A percentile compares a stretch with the other conserved stretches of the same genome.
Conservation (phyloP, 92 coral and sea anemone genomes). For the Umimayanthus chanpuru region DNA sequence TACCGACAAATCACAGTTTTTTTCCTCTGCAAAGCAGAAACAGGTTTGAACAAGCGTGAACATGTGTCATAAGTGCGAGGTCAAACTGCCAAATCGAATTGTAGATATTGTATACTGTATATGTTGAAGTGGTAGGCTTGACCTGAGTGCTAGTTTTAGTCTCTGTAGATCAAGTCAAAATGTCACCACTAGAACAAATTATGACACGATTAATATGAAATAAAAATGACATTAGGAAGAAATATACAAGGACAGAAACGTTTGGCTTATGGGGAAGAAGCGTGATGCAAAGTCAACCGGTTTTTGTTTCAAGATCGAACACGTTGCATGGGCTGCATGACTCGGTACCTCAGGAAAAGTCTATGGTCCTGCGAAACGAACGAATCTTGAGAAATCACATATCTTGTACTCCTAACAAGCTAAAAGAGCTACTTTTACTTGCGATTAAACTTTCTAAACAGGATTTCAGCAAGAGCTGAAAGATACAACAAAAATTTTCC, state of each 20-base stretch:
- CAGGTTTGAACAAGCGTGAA: neutral
- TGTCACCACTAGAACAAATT: neutral
- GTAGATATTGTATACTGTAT: neutral
- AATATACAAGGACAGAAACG: neutral
- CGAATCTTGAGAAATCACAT: neutral
- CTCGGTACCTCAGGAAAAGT: neutral
- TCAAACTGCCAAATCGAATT: neutral
- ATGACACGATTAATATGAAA: neutral
- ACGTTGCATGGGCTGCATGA: conserved; percentile 33
- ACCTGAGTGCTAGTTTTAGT: neutral
- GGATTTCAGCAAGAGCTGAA: neutral
- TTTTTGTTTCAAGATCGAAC: conserved; percentile 27
- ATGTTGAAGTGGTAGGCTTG: neutral
- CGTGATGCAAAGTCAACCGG: conserved; percentile 8
- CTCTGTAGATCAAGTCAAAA: neutral
- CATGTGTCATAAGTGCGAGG: neutral
- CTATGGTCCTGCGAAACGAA: conserved; percentile 15
- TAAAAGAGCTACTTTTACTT: neutral
- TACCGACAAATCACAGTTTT: neutral
- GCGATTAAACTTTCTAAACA: neutral
- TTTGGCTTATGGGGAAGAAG: neutral
- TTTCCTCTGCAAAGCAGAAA: neutral
- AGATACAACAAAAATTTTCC: neutral
- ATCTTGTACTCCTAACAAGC: neutral
- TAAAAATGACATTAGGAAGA: neutral